These are phyloP conservation scores for Callocephalon fimbriatum DNA, from an alignment of 2,113 vertebrate species.

Conservation along the genomic window DNA sequence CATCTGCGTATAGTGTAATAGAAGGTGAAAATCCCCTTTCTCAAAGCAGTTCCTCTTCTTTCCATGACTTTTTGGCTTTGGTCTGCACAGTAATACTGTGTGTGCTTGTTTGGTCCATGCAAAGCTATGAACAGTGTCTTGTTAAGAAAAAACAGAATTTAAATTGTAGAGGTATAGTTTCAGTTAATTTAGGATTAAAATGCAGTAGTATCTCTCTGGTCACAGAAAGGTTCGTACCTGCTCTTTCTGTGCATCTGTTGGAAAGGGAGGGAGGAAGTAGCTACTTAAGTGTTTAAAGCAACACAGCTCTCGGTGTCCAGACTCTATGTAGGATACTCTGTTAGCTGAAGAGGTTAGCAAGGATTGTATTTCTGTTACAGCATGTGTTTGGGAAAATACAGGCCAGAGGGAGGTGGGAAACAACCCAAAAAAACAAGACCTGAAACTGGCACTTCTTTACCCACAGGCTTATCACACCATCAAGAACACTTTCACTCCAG, in stretches of 20 bases:
- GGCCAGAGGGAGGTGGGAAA: not conserved
- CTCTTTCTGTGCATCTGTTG: not conserved
- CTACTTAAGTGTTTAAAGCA: not conserved
- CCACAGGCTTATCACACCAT: slow-evolving; percentile 54
- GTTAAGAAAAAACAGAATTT: slow-evolving; percentile 65
- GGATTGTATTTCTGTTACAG: slow-evolving; percentile 21
- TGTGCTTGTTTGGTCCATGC: slow-evolving; percentile 77
- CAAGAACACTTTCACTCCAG: slow-evolving; percentile 54
- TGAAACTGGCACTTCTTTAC: slow-evolving; percentile 57
- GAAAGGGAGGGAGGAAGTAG: not conserved
- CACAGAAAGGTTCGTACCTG: not conserved
- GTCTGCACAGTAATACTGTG: slow-evolving; percentile 61
- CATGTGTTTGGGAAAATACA: slow-evolving; percentile 1
- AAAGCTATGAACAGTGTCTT: slow-evolving; percentile 67
- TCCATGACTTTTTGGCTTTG: slow-evolving; percentile 61
- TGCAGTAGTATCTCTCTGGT: not conserved
- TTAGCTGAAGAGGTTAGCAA: not conserved
- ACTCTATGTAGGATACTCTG: not conserved
- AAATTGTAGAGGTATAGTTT: not conserved
- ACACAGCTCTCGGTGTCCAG: slow-evolving; percentile 6
- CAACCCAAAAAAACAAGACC: not conserved
- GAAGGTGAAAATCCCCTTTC: slow-evolving; percentile 49
- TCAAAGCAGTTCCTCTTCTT: slow-evolving; percentile 70
- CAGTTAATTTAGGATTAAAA: slow-evolving; percentile 36
- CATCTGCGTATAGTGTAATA: not conserved